Conservation (phyloP, 2,888 invertebrate species). For the Antheraea assamensis region DNA sequence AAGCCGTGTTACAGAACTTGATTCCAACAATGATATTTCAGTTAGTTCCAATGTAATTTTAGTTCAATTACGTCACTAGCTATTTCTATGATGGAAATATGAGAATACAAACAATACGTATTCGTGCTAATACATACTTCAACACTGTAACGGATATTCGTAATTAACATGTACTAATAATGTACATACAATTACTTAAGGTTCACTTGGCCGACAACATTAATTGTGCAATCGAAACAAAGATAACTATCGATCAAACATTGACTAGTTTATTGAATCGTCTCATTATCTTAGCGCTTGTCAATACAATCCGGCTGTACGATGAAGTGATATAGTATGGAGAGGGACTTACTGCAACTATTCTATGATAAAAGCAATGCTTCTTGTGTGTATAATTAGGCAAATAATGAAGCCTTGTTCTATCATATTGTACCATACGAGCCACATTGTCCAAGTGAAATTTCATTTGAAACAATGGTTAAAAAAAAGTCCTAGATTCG, state of each 20-base stretch:
- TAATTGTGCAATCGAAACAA: constrained; percentile 22
- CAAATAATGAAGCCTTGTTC: not conserved
- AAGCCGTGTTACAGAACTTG: too few species aligned
- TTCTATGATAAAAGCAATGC: not conserved
- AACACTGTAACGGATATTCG: not conserved
- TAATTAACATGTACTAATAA: constrained; percentile 34
- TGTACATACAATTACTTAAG: constrained; percentile 28
- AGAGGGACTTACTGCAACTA: not conserved
- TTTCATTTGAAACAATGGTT: too few species aligned
- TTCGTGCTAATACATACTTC: not conserved
- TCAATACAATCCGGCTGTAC: not conserved
- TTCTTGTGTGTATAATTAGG: not conserved
- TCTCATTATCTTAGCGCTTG: not conserved
- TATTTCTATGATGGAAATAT: not conserved
- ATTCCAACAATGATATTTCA: not conserved
- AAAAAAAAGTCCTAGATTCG: too few species aligned
- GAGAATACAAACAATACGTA: not conserved
- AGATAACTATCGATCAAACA: not conserved
- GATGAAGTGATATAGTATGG: not conserved
- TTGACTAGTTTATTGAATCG: not conserved
- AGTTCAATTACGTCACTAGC: not conserved
- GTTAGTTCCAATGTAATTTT: not conserved
- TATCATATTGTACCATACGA: not conserved
- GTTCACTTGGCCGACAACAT: constrained; percentile 35
- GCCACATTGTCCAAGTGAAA: too few species aligned